Base-by-base conservation (phyloP, 2,113 vertebrate species). In the Xyrauchen texanus region DNA sequence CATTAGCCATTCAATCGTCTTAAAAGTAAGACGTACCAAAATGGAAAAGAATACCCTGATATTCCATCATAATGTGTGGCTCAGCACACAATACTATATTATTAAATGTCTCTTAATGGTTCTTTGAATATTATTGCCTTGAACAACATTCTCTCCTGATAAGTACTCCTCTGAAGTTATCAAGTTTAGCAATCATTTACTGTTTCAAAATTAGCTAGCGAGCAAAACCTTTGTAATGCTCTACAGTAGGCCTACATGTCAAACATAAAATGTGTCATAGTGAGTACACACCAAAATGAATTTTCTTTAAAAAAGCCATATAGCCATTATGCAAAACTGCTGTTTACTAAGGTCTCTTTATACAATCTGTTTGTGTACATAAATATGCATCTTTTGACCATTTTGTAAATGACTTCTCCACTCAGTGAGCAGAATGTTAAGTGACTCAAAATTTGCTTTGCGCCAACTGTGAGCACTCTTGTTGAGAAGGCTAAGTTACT, bases 401-500 rank as follows among this genome's bases (percentile, higher is more conserved):
- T 74, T 34, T 63, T 52, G 45, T 13, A 34, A 74, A 74, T 49
- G 71, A 74, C 55, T 47, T 53, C 7, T 73, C 11, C n/a, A 16
- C 47, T 74, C 72, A 63, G 60, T 63, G 57, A 61, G 72, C 58
- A 3, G 72, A 74, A 74, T 74, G 72, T 63, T 74, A 74, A 74
- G 72, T 74, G 72, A 51, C 72, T 63, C 7, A 11, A 74, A 74
- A 74, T 74, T 58, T 74, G 72, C 47, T 74, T 74, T 74, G 46
- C 58, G 16, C 42, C 10, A 47, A 61, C 72, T 34, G n/a, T 61
- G 70, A 34, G 21, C 21, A 9, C 16, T 72, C 55, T 61, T 73
- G 55, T 73, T n/a, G 55, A 73, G 55, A 73, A 74, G 60, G 72
- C 58, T 74, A 74, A 74, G 58, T 74, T 74, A 74, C 72, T 74